phyloP scores from a whole-genome alignment of 2,113 vertebrate species.

The Thamnophis sirtalis region DNA sequence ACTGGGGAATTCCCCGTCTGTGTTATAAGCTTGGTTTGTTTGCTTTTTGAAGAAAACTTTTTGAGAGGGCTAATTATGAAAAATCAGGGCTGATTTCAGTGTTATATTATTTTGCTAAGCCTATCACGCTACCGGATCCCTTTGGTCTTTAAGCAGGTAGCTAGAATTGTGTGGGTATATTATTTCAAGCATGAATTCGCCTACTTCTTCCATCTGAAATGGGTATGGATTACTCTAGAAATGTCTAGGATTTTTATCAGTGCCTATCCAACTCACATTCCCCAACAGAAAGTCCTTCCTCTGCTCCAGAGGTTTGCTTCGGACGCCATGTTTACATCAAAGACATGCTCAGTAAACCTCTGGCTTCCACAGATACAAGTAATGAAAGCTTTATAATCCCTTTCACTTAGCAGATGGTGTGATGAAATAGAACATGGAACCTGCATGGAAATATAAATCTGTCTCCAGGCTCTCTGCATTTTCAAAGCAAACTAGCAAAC shows the following conservation, averaged over 20 bases:
- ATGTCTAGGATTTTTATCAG: not conserved
- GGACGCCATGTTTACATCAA: not conserved
- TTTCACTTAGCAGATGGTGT: not conserved
- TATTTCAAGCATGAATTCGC: not conserved
- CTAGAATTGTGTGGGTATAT: not conserved
- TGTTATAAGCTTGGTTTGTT: not conserved
- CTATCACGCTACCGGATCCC: too few species aligned
- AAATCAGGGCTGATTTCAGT: not conserved
- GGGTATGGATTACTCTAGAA: not conserved
- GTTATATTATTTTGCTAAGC: not conserved
- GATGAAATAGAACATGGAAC: constrained; percentile 33
- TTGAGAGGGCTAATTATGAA: not conserved
- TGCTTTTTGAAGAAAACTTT: not conserved
- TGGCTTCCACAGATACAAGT: not conserved
- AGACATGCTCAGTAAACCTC: constrained; percentile 3
- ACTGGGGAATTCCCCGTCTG: not conserved
- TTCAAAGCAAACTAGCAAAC: constrained; percentile 55
- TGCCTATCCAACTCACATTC: fast-evolving
- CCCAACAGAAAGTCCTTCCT: not conserved
- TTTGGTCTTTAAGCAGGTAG: not conserved
- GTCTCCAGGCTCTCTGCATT: constrained; percentile 45
- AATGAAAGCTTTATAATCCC: constrained; percentile 7
- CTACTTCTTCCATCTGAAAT: not conserved
- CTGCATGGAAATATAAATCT: constrained; percentile 43
- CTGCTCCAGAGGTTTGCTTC: not conserved